A percentile compares a stretch with the other conserved stretches of the same genome.
phyloP scores from a whole-genome alignment of 2,797 vertebrate species.

The Stomatorhinus walkeri region DNA sequence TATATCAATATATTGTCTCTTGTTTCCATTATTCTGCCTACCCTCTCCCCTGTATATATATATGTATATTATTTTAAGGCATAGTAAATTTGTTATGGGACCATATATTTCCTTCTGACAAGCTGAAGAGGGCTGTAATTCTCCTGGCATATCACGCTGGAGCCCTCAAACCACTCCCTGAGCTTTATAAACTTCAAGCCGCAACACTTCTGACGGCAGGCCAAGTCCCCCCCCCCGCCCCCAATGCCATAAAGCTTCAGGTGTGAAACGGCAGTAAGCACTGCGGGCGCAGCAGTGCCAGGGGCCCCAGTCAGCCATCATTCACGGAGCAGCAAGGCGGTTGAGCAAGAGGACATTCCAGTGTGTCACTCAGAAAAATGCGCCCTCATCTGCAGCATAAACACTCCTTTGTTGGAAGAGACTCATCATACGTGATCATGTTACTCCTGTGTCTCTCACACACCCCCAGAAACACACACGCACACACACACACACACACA shows the following conservation, averaged over 20 bases:
- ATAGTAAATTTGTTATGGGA: neutral
- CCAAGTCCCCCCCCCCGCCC: neutral
- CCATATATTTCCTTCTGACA: slow-evolving; percentile 15
- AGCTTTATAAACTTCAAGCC: neutral
- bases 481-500: neutral
- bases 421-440: neutral
- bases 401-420: neutral
- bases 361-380: neutral
- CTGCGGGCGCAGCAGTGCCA: neutral
- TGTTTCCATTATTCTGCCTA: neutral
- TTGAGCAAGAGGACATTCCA: slow-evolving; percentile 16
- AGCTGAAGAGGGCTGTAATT: neutral
- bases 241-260: slow-evolving; percentile 6
- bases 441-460: neutral
- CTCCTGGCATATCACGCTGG: neutral
- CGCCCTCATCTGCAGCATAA: neutral
- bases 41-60: neutral
- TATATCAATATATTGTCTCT: neutral
- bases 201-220: neutral
- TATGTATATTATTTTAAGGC: neutral
- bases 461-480: neutral
- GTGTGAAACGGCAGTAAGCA: neutral
- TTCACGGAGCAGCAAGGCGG: neutral
- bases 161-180: neutral
- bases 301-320: neutral